These are phyloP conservation scores for Hydrozoanthus tunicans DNA, from an alignment of 64 coral and sea anemone species.

Conservation along the genomic window DNA sequence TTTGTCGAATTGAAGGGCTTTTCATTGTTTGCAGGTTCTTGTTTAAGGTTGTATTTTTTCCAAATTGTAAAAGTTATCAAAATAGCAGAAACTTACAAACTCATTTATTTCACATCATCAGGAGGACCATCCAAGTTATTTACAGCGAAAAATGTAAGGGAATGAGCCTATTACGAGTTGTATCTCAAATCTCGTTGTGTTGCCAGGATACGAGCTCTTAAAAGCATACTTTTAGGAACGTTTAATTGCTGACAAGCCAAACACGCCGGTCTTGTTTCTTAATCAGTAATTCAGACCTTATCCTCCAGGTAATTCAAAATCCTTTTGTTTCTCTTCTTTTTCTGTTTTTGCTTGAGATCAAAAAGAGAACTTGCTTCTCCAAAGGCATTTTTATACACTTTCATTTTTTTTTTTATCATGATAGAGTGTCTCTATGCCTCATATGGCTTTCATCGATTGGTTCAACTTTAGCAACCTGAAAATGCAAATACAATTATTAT, in stretches of 20 bases:
- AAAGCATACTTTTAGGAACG: background rate
- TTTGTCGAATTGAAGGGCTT: too few species aligned
- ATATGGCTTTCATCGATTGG: constrained; percentile 25
- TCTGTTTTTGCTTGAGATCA: background rate
- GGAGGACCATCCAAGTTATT: background rate
- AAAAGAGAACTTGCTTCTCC: background rate
- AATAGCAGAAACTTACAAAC: background rate
- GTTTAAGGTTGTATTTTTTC: background rate
- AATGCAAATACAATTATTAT: background rate
- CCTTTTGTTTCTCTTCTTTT: background rate
- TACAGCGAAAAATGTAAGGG: background rate
- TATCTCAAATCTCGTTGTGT: background rate
- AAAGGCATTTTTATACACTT: too few species aligned
- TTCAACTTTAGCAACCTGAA: constrained; percentile 38
- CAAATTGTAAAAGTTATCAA: background rate
- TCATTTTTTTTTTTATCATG: background rate
- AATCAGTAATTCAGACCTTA: too few species aligned
- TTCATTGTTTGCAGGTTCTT: too few species aligned
- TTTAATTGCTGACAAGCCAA: background rate
- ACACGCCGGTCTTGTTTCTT: too few species aligned
- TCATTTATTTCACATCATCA: constrained; percentile 12
- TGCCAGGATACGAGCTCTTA: background rate
- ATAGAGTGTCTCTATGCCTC: background rate
- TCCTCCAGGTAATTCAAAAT: too few species aligned
- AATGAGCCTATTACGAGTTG: background rate